Evolutionary conservation across 2,888 invertebrate species (phyloP).

Genomic region (Shargacucullia verbasci): DNA sequence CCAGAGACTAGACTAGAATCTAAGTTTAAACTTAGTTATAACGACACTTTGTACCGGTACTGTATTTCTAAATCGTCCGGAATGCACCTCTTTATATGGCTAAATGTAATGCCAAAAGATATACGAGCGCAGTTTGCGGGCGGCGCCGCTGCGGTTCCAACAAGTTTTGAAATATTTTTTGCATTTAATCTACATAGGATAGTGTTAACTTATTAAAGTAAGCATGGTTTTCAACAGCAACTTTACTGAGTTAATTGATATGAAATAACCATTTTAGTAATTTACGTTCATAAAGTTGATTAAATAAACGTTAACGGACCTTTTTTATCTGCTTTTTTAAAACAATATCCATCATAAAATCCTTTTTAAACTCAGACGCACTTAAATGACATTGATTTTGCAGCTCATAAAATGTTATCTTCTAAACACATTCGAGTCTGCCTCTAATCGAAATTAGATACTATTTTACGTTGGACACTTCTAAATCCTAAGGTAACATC

Average conservation of each 20-base stretch:
- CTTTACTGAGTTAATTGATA: constrained; percentile 13
- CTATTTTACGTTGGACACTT: no score
- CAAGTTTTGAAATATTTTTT: constrained; percentile 55
- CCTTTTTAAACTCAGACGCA: no score
- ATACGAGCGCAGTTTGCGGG: constrained; percentile 45
- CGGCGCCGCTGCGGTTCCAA: constrained; percentile 19
- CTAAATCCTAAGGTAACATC: no score
- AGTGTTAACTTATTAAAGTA: constrained; percentile 18
- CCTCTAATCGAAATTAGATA: no score
- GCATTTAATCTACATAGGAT: constrained; percentile 31
- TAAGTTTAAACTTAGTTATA: constrained; percentile 62
- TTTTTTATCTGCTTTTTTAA: no score
- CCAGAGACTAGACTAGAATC: constrained; percentile 44
- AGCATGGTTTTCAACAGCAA: constrained; percentile 17
- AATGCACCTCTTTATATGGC: constrained; percentile 49
- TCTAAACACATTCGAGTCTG: no score
- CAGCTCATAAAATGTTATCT: no score
- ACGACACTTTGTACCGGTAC: constrained; percentile 57
- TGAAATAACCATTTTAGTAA: background rate
- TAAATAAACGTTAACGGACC: no score
- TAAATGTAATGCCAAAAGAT: constrained; percentile 42
- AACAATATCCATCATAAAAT: no score
- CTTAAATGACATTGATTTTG: no score
- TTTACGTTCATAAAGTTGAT: no score
- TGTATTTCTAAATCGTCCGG: constrained; percentile 63